Evolutionary conservation across 2,113 vertebrate genomes (phyloP).

Genomic region (Clupea harengus): DNA sequence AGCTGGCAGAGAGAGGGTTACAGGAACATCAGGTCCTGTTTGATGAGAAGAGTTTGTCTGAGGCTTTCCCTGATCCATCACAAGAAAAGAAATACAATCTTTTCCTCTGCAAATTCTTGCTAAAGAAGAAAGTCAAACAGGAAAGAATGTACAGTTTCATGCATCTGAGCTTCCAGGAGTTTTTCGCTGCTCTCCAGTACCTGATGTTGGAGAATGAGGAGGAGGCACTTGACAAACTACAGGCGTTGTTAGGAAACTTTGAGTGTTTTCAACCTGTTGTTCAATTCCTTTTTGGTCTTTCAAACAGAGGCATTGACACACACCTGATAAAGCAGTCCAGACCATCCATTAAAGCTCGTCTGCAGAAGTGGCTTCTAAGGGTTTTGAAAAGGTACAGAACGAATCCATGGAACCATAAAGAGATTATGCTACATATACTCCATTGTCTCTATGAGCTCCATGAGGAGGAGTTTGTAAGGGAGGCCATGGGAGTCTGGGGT

Average conservation of each 20-base stretch:
- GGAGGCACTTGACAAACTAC: not conserved
- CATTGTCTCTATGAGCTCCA: not conserved
- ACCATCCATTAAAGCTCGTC: not conserved
- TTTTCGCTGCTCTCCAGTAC: slow-evolving; percentile 44
- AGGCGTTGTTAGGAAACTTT: not conserved
- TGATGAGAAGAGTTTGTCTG: not conserved
- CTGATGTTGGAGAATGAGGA: not conserved
- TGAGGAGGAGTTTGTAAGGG: not conserved
- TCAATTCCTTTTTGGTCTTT: too few relatives aligned
- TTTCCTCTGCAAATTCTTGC: slow-evolving; percentile 22
- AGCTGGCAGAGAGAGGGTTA: slow-evolving; percentile 1
- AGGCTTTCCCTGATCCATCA: not conserved
- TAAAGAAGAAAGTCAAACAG: not conserved
- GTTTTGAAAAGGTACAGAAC: not conserved
- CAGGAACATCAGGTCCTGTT: slow-evolving; percentile 6
- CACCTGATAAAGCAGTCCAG: too few relatives aligned
- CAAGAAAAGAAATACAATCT: too few relatives aligned
- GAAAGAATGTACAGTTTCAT: slow-evolving; percentile 40
- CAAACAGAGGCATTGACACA: too few relatives aligned
- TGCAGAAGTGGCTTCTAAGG: not conserved
- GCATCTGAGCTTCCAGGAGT: slow-evolving; percentile 51
- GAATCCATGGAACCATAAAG: not conserved
- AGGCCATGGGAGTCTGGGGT: not conserved
- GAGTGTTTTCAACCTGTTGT: too few relatives aligned
- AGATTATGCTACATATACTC: not conserved